Conservation (phyloP, 2,113 vertebrate species). For the Neolamprologus caudopunctatus region DNA sequence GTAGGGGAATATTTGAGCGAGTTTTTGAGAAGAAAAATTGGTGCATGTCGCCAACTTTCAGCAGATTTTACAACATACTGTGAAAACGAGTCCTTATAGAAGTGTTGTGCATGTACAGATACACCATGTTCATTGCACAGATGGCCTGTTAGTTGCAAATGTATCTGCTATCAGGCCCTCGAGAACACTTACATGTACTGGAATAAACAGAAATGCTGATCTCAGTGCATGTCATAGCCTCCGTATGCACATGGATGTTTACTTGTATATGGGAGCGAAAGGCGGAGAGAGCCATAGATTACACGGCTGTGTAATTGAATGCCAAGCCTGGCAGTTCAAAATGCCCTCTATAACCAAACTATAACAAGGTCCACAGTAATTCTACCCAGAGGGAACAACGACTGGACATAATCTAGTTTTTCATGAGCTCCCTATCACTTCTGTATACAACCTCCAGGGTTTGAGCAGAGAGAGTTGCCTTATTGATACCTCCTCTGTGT, state of each 20-base stretch:
- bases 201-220: not conserved
- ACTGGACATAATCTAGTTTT: slow-evolving; percentile 51
- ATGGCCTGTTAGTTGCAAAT: not conserved
- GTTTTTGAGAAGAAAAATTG: not conserved
- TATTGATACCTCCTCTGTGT: not conserved
- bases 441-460: slow-evolving; percentile 24
- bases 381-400: slow-evolving; percentile 52
- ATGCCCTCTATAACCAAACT: slow-evolving; percentile 43
- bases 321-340: slow-evolving; percentile 47
- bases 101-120: not conserved
- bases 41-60: not conserved
- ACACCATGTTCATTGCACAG: not conserved
- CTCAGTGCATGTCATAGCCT: not conserved
- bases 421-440: slow-evolving; percentile 47
- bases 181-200: not conserved
- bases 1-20: not conserved
- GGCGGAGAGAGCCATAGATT: slow-evolving; percentile 11
- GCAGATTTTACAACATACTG: not conserved
- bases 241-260: not conserved
- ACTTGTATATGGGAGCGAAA: not conserved
- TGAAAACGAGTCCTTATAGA: not conserved
- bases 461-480: not conserved
- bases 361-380: slow-evolving; percentile 62
- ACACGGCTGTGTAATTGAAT: slow-evolving; percentile 50
- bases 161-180: not conserved